phyloP scores from a whole-genome alignment of 2,113 vertebrate genomes.

The Centrocercus urophasianus region DNA sequence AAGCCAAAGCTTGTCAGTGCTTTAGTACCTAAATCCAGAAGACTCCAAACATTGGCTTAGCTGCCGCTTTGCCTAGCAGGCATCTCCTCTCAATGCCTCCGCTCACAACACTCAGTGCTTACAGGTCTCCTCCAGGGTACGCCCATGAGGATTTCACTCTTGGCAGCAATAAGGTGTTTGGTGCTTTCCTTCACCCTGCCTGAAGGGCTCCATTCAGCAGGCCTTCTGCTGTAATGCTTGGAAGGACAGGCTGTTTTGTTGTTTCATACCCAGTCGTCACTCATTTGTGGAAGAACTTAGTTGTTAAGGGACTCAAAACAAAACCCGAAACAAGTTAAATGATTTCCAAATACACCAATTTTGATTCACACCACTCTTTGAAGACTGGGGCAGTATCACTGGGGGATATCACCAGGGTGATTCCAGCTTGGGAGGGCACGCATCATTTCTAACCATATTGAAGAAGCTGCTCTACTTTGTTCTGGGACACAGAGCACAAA shows the following conservation, averaged over 20 bases:
- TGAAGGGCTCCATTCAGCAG: neutral
- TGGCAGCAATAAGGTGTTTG: neutral
- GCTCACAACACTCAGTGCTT: neutral
- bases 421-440: neutral
- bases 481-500: neutral
- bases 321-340: neutral
- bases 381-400: neutral
- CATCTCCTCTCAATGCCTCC: neutral
- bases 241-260: neutral
- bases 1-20: neutral
- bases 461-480: neutral
- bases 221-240: neutral
- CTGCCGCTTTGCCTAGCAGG: neutral
- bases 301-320: neutral
- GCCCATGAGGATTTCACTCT: neutral
- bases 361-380: neutral
- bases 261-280: neutral
- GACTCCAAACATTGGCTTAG: neutral
- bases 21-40: neutral
- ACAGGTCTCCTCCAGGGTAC: neutral
- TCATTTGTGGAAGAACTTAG: conserved; percentile 4
- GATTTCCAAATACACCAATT: neutral
- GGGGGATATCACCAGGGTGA: neutral
- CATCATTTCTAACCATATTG: neutral
- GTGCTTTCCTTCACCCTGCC: neutral